phyloP scores from a whole-genome alignment of 2,888 invertebrate species.

The Cataglyphis rosenhaueri region DNA sequence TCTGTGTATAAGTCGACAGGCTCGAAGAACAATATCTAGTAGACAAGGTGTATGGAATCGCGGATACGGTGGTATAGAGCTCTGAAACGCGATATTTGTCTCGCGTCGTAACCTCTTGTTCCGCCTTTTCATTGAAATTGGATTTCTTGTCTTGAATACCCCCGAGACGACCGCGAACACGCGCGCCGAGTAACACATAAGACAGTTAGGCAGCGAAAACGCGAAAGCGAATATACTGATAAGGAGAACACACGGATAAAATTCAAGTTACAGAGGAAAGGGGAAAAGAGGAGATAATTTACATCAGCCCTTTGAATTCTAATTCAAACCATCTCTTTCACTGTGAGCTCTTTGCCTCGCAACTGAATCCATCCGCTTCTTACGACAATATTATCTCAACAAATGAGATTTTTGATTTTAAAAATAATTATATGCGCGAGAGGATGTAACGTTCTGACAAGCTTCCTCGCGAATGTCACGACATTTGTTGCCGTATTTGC shows the following conservation, averaged over 20 bases:
- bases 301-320: slow-evolving; percentile 24
- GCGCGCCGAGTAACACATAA: slow-evolving; percentile 1
- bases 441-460: neutral
- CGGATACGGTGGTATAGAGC: neutral
- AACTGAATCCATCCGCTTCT: slow-evolving; percentile 23
- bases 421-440: neutral
- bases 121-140: slow-evolving; percentile 65
- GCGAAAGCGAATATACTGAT: slow-evolving; percentile 29
- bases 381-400: slow-evolving; percentile 21
- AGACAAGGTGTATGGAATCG: slow-evolving; percentile 25
- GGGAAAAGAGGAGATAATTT: slow-evolving; percentile 33
- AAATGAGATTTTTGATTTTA: slow-evolving; percentile 7
- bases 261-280: slow-evolving; percentile 7
- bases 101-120: slow-evolving; percentile 42
- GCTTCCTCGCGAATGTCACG: neutral
- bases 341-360: neutral
- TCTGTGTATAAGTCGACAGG: slow-evolving; percentile 36
- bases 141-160: slow-evolving; percentile 51
- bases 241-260: slow-evolving; percentile 18
- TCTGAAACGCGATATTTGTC: slow-evolving; percentile 57
- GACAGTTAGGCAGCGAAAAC: slow-evolving; percentile 43
- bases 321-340: slow-evolving; percentile 1
- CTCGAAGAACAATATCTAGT: slow-evolving; percentile 20
- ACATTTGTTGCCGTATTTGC: neutral
- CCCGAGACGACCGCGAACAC: slow-evolving; percentile 18